Evolutionary conservation across 2,113 vertebrate species (phyloP).

Genomic region (Terrapene triunguis): DNA sequence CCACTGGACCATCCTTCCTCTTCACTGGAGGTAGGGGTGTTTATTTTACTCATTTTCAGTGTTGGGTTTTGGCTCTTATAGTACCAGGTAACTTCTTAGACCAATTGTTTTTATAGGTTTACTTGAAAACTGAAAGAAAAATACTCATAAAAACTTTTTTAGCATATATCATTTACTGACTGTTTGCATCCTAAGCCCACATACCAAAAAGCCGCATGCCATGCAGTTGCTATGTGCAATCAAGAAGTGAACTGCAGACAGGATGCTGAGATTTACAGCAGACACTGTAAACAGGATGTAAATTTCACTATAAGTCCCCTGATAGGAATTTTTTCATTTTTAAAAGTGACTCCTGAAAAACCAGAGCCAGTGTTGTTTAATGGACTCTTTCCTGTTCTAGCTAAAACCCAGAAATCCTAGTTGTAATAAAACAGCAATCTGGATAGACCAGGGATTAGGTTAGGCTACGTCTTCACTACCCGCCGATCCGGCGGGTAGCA

Average conservation of each 20-base stretch:
- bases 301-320: neutral
- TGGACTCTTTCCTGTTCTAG: neutral
- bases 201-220: neutral
- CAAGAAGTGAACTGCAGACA: neutral
- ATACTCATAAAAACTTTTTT: neutral
- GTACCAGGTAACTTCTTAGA: neutral
- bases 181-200: neutral
- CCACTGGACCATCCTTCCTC: neutral
- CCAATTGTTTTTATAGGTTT: neutral
- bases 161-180: neutral
- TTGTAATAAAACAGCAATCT: neutral
- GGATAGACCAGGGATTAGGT: neutral
- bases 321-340: neutral
- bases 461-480: too few species aligned
- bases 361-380: neutral
- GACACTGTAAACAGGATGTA: neutral
- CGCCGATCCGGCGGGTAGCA: too few species aligned
- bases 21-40: neutral
- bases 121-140: neutral
- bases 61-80: neutral
- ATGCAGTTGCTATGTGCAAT: neutral
- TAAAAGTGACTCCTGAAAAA: neutral
- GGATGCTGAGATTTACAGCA: neutral
- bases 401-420: neutral
- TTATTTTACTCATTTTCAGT: neutral